A percentile compares a stretch with the other conserved stretches of the same genome.
These are phyloP conservation scores for Bolinopsis microptera DNA, from an alignment of 37 sponge, comb jelly and placozoan species.

Conservation along the genomic window DNA sequence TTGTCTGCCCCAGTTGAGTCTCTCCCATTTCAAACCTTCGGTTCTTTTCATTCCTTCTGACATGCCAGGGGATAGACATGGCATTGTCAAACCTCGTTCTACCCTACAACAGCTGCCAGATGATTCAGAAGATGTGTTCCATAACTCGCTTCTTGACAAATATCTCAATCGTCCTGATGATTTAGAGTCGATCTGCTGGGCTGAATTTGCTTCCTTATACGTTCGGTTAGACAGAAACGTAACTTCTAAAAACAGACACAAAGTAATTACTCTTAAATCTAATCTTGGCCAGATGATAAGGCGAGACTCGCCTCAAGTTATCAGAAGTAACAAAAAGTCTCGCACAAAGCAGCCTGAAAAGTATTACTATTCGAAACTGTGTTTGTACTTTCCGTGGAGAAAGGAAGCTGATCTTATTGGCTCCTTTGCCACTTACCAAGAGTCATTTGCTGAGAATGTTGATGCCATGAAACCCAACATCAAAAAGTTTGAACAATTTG, in stretches of 20 bases:
- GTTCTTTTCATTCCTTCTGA: neutral
- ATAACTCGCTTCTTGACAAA: neutral
- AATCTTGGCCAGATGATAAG: neutral
- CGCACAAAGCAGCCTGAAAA: neutral
- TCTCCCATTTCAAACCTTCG: neutral
- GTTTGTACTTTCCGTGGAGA: neutral
- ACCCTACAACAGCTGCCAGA: neutral
- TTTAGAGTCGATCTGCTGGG: neutral
- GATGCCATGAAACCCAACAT: neutral
- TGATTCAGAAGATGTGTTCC: slow-evolving; percentile 5
- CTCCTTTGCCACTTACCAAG: neutral
- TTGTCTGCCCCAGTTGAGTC: neutral
- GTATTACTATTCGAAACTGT: neutral
- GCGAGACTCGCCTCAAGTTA: neutral
- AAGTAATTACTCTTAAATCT: neutral
- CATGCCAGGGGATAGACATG: slow-evolving; percentile 4
- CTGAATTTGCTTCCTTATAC: neutral
- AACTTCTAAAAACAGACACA: neutral
- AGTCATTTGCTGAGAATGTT: neutral
- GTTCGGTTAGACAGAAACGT: neutral
- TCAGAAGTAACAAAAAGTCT: neutral
- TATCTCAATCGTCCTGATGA: neutral
- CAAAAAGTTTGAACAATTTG: neutral
- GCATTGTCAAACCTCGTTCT: neutral
- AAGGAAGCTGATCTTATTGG: neutral